Conservation (phyloP, 1,140 invertebrate genomes). For the fruit fly (Drosophila melanogaster) region Release_6_plus_ISO1_MT NT_037436.4:15428001-15428500, state of each 20-base stretch:
- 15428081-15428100: slow-evolving; percentile 8
- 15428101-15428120: too few relatives aligned
- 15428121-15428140: background rate
- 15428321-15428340: slow-evolving; percentile 1
- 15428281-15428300: background rate
- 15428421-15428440: slow-evolving; percentile 77
- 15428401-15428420: slow-evolving; percentile 58
- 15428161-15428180: background rate
- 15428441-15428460: slow-evolving; percentile 50
- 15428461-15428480: slow-evolving; percentile 42
- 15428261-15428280: too few relatives aligned
- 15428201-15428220: too few relatives aligned
- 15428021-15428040: slow-evolving; percentile 43
- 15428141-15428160: background rate
- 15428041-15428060: slow-evolving; percentile 24
- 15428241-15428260: too few relatives aligned
- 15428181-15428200: too few relatives aligned
- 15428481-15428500: slow-evolving; percentile 72
- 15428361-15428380: slow-evolving; percentile 9
- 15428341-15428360: background rate
- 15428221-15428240: too few relatives aligned
- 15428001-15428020: slow-evolving; percentile 7
- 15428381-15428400: slow-evolving; percentile 12
- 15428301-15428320: background rate
- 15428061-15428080: slow-evolving; percentile 35